Percentiles rank a stretch among this genome's conserved stretches.
phyloP scores from a whole-genome alignment of 2,888 invertebrate genomes.

The Dynastes hyllus region DNA sequence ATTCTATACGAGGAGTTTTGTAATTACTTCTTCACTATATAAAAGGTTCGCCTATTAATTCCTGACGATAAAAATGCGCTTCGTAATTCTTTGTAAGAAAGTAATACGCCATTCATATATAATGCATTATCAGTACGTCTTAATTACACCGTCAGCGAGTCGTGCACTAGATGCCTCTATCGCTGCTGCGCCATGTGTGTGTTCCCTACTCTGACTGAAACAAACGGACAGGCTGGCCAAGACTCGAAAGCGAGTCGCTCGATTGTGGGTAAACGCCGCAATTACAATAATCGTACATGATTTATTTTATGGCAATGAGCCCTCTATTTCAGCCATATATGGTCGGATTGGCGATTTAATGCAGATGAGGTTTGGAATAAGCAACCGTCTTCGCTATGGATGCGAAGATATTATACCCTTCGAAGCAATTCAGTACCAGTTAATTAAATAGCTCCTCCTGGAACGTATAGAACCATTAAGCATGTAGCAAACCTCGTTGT shows the following conservation, averaged over 20 bases:
- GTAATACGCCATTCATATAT: conserved; percentile 28
- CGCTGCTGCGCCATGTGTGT: conserved; percentile 21
- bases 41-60: background rate
- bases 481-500: background rate
- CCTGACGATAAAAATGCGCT: background rate
- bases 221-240: conserved; percentile 40
- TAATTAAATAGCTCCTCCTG: conserved; percentile 34
- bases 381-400: conserved; percentile 21
- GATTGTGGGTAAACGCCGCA: conserved; percentile 48
- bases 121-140: conserved; percentile 35
- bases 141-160: conserved; percentile 36
- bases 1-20: no score
- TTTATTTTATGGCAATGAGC: conserved; percentile 46
- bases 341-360: conserved; percentile 41
- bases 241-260: conserved; percentile 35
- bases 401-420: conserved; percentile 40
- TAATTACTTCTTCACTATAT: no score
- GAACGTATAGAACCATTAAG: conserved; percentile 11
- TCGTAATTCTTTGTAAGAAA: conserved; percentile 12
- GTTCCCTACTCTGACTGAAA: conserved; percentile 28
- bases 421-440: conserved; percentile 22
- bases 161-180: conserved; percentile 31
- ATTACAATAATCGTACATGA: conserved; percentile 53
- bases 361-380: conserved; percentile 40
- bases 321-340: conserved; percentile 43